Evolutionary conservation across 2,797 vertebrate species (phyloP), one percentile per base, ranked within the genome.

Genomic region (Dendrocincla fuliginosa): DNA sequence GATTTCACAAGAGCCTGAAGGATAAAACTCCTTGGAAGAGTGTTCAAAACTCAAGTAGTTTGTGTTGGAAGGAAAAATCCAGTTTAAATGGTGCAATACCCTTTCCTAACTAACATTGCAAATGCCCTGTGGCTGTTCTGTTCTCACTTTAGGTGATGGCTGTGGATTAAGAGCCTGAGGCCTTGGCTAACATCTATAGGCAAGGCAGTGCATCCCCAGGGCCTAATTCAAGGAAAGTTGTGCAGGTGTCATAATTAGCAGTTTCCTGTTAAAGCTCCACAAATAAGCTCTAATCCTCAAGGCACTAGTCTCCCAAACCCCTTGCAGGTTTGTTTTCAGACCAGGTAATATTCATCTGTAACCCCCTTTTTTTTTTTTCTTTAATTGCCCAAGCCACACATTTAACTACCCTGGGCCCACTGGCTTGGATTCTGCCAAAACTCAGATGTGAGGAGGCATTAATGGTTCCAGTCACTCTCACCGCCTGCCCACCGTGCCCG

Each of bases 161-260:
- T 64, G 3, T 61, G 89, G 80, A 93, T 97, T 94, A 86, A 92
- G 49, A 78, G 64, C 65, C 46, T 0, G 23, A 95, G 91, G 91
- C 39, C 65, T 96, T 95, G 86, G 93, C 82, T 77, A 95, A 93
- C 92, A 90, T 96, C 75, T 94, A 30, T 67, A 64, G 60, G 84
- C 80, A 67, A 94, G 73, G 84, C 94, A 89, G 60, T 35, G 50
- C 67, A 81, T 97, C 97, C 95, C 97, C 10, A 52, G 84, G 94
- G 97, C 25, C 96, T 87, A 88, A 94, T 97, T 94, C 83, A 74
- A 67, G 77, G 93, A 52, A 97, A 94, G 33, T 88, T 96, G 68
- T 81, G 90, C 96, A 97, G 96, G 97, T 98, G 96, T 97, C 86
- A 97, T 97, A 98, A 98, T 98, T 97, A 98, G 96, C 97, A 95